phyloP scores from a whole-genome alignment of 2,888 invertebrate genomes.

The Ashinkailepas kermadecensis region DNA sequence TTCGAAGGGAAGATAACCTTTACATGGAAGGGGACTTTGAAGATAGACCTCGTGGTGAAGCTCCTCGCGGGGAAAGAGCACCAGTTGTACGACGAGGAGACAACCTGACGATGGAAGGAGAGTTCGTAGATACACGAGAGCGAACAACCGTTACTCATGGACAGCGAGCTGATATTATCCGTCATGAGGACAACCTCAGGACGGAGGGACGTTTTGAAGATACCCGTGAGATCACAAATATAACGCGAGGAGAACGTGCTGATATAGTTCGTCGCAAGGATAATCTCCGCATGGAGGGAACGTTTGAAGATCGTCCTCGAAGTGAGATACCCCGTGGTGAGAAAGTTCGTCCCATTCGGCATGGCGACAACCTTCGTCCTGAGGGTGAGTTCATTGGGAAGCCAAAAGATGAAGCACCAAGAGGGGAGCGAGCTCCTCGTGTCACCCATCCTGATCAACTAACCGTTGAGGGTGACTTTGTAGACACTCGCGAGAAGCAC shows the following conservation, averaged over 20 bases:
- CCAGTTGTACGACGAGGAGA: slow-evolving; percentile 33
- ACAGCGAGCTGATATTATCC: slow-evolving; percentile 29
- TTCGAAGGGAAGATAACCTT: neutral
- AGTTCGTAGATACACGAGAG: slow-evolving; percentile 38
- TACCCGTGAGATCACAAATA: slow-evolving; percentile 33
- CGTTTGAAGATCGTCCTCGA: slow-evolving; percentile 39
- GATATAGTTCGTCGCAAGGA: slow-evolving; percentile 38
- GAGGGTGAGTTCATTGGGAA: slow-evolving; percentile 32
- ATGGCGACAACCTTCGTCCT: slow-evolving; percentile 38
- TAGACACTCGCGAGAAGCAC: slow-evolving; percentile 38
- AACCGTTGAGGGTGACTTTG: slow-evolving; percentile 48
- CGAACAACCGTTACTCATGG: slow-evolving; percentile 24
- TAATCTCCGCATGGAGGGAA: slow-evolving; percentile 57
- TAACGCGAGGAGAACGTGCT: slow-evolving; percentile 45
- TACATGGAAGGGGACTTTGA: neutral
- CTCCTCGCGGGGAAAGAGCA: slow-evolving; percentile 35
- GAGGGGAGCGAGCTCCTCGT: slow-evolving; percentile 30
- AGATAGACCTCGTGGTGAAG: neutral
- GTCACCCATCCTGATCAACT: slow-evolving; percentile 42
- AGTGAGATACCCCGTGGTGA: slow-evolving; percentile 45
- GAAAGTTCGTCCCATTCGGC: slow-evolving; percentile 43
- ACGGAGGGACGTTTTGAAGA: slow-evolving; percentile 33
- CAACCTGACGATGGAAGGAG: slow-evolving; percentile 33
- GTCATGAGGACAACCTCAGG: slow-evolving; percentile 32
- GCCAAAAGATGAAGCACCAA: slow-evolving; percentile 33